These are phyloP conservation scores for Dromius quadrimaculatus DNA, from an alignment of 2,888 invertebrate genomes.

Conservation along the genomic window DNA sequence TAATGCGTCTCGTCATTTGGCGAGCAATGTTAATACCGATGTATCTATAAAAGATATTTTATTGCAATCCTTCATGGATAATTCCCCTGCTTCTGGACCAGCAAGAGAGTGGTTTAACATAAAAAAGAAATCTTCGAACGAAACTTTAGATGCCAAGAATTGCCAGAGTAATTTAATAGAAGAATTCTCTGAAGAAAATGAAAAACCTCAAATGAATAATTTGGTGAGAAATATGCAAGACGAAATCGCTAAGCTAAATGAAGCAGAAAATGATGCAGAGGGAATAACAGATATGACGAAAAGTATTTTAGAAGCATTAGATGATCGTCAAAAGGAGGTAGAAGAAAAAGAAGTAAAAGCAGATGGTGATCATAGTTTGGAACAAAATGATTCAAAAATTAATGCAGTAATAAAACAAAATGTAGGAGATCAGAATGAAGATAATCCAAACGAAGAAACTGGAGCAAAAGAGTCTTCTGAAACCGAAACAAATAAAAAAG, in stretches of 20 bases:
- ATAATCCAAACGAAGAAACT: neutral
- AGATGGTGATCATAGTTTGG: neutral
- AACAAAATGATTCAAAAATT: neutral
- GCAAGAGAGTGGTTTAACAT: slow-evolving; percentile 27
- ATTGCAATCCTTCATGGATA: slow-evolving; percentile 18
- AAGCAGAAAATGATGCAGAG: slow-evolving; percentile 11
- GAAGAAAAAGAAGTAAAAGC: neutral
- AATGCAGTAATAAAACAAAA: neutral
- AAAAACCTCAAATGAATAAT: neutral
- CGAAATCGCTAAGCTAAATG: slow-evolving; percentile 5
- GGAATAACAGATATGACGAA: slow-evolving; percentile 22
- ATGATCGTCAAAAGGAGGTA: slow-evolving; percentile 9
- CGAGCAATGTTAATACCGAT: neutral
- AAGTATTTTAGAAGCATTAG: slow-evolving; percentile 17
- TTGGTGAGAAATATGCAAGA: neutral
- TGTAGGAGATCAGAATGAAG: neutral
- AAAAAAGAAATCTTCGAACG: slow-evolving; percentile 22
- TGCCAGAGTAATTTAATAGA: neutral
- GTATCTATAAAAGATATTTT: slow-evolving; percentile 1
- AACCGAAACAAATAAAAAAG: neutral
- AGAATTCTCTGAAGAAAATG: slow-evolving; percentile 26
- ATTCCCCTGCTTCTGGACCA: slow-evolving; percentile 10
- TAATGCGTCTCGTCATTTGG: slow-evolving; percentile 67
- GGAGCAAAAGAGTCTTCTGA: neutral
- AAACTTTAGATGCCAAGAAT: too few relatives aligned